phyloP scores from a whole-genome alignment of 2,797 vertebrate genomes.

The Dromococcyx pavoninus region DNA sequence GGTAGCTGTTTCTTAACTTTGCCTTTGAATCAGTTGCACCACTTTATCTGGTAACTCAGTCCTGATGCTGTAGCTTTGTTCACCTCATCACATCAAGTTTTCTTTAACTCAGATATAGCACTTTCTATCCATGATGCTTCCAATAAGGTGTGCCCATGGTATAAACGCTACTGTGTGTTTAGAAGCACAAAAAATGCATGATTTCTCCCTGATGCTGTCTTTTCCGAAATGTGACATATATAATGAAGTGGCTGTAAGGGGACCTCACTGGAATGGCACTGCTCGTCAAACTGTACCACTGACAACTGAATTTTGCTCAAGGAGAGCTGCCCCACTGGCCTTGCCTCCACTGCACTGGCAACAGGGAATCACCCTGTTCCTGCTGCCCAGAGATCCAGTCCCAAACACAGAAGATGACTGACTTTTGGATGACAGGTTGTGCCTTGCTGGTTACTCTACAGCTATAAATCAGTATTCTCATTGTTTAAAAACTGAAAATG shows the following conservation, averaged over 20 bases:
- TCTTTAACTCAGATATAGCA: not conserved
- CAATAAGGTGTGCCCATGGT: fast-evolving
- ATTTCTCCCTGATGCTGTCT: not conserved
- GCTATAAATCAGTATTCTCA: not conserved
- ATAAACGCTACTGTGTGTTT: not conserved
- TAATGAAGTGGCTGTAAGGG: fast-evolving
- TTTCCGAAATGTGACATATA: not conserved
- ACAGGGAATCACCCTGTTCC: fast-evolving
- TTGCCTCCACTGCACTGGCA: not conserved
- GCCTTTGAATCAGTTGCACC: not conserved
- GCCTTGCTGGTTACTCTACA: not conserved
- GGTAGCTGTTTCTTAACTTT: not conserved
- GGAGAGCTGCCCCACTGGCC: not conserved
- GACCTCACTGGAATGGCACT: not conserved
- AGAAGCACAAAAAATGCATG: not conserved
- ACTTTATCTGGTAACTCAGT: not conserved
- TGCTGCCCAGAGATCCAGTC: not conserved
- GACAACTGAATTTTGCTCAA: too few species aligned
- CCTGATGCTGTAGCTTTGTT: not conserved
- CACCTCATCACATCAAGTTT: not conserved
- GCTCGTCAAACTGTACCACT: fast-evolving
- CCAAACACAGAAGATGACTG: fast-evolving
- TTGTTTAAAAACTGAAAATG: not conserved
- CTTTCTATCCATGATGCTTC: not conserved
- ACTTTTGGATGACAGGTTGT: not conserved